A percentile compares a stretch with the other conserved stretches of the same genome.
phyloP scores from a whole-genome alignment of 2,797 vertebrate genomes.

The Oreonectes daqikongensis region DNA sequence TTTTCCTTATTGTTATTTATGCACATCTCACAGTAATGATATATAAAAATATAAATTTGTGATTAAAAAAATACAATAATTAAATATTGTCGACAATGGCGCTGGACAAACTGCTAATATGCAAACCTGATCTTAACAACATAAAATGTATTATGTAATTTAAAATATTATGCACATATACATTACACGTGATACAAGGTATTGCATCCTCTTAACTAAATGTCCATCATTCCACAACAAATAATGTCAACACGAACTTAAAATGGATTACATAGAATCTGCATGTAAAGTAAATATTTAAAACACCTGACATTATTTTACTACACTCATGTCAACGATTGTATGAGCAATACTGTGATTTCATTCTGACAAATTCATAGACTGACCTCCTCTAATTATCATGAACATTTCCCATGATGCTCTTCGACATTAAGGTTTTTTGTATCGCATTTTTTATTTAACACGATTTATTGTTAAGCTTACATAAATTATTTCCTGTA shows the following conservation, averaged over 20 bases:
- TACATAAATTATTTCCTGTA: not conserved
- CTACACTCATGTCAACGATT: constrained; percentile 20
- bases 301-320: constrained; percentile 48
- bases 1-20: constrained; percentile 15
- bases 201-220: constrained; percentile 23
- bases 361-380: constrained; percentile 33
- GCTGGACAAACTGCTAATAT: constrained; percentile 20
- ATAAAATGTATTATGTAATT: not conserved
- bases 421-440: constrained; percentile 16
- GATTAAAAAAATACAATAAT: not conserved
- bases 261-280: constrained; percentile 37
- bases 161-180: not conserved
- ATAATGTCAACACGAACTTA: constrained; percentile 30
- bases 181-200: not conserved
- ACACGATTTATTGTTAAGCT: constrained; percentile 1
- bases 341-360: constrained; percentile 38
- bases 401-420: constrained; percentile 45
- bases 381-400: constrained; percentile 41
- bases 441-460: constrained; percentile 37
- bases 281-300: constrained; percentile 50
- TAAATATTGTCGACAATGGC: not conserved
- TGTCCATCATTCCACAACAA: constrained; percentile 26
- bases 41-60: constrained; percentile 1
- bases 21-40: constrained; percentile 1
- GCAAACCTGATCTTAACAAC: not conserved